Base-by-base conservation (phyloP, 92 coral and sea anemone species). In the Blastomussa wellsi region DNA sequence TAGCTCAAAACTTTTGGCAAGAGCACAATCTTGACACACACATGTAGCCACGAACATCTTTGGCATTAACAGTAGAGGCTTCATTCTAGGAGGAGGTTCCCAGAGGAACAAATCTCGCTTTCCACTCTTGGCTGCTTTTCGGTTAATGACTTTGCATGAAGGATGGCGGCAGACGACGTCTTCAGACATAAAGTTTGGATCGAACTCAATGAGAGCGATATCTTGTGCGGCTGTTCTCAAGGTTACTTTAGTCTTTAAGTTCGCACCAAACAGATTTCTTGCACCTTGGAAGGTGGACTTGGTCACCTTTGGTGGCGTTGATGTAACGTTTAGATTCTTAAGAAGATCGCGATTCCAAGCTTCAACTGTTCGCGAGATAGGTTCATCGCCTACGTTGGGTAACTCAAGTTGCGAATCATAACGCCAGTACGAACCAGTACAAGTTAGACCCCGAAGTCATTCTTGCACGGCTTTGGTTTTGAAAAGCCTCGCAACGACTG, bases 101-200 rank as follows among this genome's bases (percentile, higher is more conserved):
- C 92, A 92, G 51, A 92, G 75, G 60, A 89, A 92, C 14, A 89
- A 82, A 65, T 92, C 95, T 75, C 90, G 87, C 36, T 92, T 52
- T 11, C 48, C 31, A 31, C 17, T 28, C 48, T 10, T 65, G 32
- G 76, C 53, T 0, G 64, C 79, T 59, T 79, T 57, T 8, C 48
- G 83, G 51, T 86, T 89, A 14, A 22, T 75, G 38, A 60, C 39
- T 28, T 59, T 64, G 74, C 95, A 92, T 1, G 76, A 79, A 35
- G 90, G 86, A 19, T 42, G 73, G 28, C 95, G 82, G 67, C 95
- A 92, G 22, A 81, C 64, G 1, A 92, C 86, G 8, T 82, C 84
- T 6, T n/a, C 60, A 12, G 82, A 60, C 69, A 64, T 65, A 84
- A 85, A 85, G 71, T 82, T 89, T 0, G 92, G 95, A 31, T 92